These are phyloP conservation scores for Dendroctonus valens DNA, from an alignment of 1,140 invertebrate species.

Conservation along the genomic window DNA sequence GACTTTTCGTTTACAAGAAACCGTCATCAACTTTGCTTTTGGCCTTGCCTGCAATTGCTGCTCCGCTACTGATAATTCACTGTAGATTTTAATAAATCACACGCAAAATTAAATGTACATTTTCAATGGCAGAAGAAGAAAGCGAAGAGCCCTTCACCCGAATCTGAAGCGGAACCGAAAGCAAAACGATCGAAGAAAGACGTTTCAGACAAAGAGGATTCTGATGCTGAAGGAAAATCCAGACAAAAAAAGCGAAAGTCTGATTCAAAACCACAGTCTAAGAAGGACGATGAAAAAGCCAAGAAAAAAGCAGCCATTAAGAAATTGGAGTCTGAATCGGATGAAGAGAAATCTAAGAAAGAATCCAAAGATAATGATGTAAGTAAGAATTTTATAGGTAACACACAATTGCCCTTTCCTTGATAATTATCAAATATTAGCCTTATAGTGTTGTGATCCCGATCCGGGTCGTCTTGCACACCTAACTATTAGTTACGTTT, in stretches of 20 bases:
- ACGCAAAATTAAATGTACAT: background rate
- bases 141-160: constrained; percentile 32
- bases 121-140: constrained; percentile 31
- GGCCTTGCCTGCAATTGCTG: too few species aligned
- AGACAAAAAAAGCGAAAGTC: constrained; percentile 36
- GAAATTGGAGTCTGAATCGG: constrained; percentile 46
- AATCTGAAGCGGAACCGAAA: constrained; percentile 36
- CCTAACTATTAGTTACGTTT: too few species aligned
- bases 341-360: constrained; percentile 37
- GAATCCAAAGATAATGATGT: constrained; percentile 29
- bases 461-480: background rate
- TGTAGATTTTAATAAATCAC: too few species aligned
- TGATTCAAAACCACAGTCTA: constrained; percentile 32
- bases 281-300: constrained; percentile 37
- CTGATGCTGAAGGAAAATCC: constrained; percentile 36
- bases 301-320: constrained; percentile 51
- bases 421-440: background rate
- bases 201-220: constrained; percentile 38
- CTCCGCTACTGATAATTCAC: too few species aligned
- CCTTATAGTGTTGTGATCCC: too few species aligned
- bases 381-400: constrained; percentile 17
- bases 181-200: constrained; percentile 35
- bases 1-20: too few species aligned
- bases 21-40: too few species aligned
- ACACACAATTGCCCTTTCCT: background rate